Base-by-base conservation (phyloP, 2,797 vertebrate species). In the Tamandua tetradactyla region DNA sequence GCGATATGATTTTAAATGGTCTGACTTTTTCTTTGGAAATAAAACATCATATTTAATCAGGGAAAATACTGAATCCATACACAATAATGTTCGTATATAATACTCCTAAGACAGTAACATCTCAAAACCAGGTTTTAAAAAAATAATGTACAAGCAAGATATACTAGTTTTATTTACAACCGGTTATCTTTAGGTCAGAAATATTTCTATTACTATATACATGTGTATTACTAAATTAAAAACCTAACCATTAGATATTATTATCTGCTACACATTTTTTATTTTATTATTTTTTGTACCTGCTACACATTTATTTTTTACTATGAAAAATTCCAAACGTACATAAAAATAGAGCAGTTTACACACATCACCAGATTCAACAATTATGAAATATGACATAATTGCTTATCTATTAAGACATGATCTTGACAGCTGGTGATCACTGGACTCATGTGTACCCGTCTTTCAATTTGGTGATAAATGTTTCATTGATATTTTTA, bases 31-130 rank as follows among this genome's bases (percentile, higher is more conserved):
- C 32, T 57, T 82, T 82, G 32, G 37, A 71, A 81, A 78, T 89
- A 85, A 35, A 94, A 76, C 5, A 42, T 82, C 74, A 7, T 90
- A 84, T 71, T 96, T 86, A 93, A 55, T 72, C 47, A 95, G n/a
- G 52, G n/a, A 79, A 93, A 95, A 91, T n/a, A 57, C 6, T 57
- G 23, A 86, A 80, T 78, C 25, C 4, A 44, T 22, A 68, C 30
- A 89, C 80, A 94, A 89, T 57, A 59, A 85, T 80, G n/a, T 32
- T 66, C 68, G 40, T 84, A 76, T 59, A 12, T 55, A 12, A 23
- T 61, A 79, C 12, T 85, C 18, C 47, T 64, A 80, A 82, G 71
- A 94, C 18, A 92, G 59, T 27, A 32, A 11, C 23, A 89, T 42
- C 17, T 91, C 47, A 72, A 91, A 93, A 84, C 1, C 32, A 91